Evolutionary conservation across 2,797 vertebrate genomes (phyloP).

Genomic region (Oreochromis grahami): DNA sequence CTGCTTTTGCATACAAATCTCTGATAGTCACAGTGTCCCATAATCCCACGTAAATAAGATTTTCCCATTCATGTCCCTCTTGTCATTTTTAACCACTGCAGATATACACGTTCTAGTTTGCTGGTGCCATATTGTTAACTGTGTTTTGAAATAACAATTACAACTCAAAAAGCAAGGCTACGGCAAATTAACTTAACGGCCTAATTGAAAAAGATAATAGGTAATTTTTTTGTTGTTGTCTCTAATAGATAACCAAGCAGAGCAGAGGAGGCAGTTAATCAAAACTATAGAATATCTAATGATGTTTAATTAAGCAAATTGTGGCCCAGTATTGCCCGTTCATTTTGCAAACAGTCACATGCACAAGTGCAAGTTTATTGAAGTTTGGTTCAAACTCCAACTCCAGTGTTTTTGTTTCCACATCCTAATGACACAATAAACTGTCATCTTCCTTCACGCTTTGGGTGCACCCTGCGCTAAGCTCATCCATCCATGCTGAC

Average conservation of each 20-base stretch:
- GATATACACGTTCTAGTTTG: not conserved
- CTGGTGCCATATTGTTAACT: not conserved
- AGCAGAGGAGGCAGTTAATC: not conserved
- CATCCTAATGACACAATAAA: constrained; percentile 1
- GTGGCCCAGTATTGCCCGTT: not conserved
- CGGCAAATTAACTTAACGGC: not conserved
- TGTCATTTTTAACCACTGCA: not conserved
- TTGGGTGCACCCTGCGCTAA: not conserved
- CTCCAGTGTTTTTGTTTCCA: not conserved
- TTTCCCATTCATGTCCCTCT: not conserved
- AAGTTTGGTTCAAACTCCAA: not conserved
- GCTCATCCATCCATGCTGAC: constrained; percentile 49
- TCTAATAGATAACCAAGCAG: not conserved
- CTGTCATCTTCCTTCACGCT: constrained; percentile 12
- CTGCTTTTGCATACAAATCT: not conserved
- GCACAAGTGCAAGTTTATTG: not conserved
- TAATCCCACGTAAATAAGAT: not conserved
- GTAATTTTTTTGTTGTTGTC: not conserved
- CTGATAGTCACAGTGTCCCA: not conserved
- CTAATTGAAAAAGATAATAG: not conserved
- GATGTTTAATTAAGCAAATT: not conserved
- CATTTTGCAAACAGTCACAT: not conserved
- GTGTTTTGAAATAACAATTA: not conserved
- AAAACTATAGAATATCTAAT: not conserved
- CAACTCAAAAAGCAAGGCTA: not conserved